A percentile compares a stretch with the other conserved stretches of the same genome.
These are phyloP conservation scores for Rhopalosiphum padi DNA, from an alignment of 1,140 invertebrate species.

Conservation along the genomic window DNA sequence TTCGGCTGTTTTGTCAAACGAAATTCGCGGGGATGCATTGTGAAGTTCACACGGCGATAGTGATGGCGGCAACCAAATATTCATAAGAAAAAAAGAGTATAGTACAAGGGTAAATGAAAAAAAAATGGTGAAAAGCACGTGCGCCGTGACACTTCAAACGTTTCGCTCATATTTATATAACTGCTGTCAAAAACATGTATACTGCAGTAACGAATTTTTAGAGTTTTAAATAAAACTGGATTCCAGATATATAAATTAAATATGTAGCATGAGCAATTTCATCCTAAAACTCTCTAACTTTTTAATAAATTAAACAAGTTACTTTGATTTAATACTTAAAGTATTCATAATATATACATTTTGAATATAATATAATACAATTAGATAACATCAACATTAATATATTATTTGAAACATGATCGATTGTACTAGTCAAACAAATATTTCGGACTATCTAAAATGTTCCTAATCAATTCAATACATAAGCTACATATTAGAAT, in stretches of 20 bases:
- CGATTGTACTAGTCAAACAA: neutral
- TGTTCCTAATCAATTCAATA: neutral
- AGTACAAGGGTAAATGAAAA: neutral
- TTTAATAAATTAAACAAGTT: neutral
- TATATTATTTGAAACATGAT: neutral
- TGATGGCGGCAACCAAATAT: neutral
- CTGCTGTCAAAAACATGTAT: slow-evolving; percentile 42
- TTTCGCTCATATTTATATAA: neutral
- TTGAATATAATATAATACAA: neutral
- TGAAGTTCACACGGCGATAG: neutral
- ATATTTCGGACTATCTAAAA: neutral
- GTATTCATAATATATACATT: neutral
- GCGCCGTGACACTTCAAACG: slow-evolving; percentile 35
- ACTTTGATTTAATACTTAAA: neutral
- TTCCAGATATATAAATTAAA: neutral
- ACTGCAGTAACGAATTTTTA: neutral
- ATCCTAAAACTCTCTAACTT: neutral
- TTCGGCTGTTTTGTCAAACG: slow-evolving; percentile 23
- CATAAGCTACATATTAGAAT: neutral
- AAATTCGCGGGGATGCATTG: slow-evolving; percentile 10
- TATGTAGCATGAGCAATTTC: neutral
- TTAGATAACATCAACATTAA: neutral
- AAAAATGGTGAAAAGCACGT: slow-evolving; percentile 18
- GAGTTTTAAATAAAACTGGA: neutral
- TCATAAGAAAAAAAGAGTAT: neutral